Evolutionary conservation across 2,888 invertebrate species (phyloP).

Genomic region (Noctuana brunneofusca): DNA sequence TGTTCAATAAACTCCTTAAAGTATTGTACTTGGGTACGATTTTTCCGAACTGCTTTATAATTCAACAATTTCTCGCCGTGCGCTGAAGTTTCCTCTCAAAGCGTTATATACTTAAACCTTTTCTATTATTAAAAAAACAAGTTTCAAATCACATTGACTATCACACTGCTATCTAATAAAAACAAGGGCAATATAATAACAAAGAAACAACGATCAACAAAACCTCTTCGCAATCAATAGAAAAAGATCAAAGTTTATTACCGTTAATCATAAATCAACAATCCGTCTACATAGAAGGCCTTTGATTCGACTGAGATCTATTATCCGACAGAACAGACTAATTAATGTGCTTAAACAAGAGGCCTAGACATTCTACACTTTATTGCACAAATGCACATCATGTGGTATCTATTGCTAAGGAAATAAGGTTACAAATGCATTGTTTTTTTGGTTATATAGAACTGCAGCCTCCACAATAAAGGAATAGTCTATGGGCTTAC

Average conservation of each 20-base stretch:
- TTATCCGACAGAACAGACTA: slow-evolving; percentile 34
- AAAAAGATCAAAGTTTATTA: slow-evolving; percentile 33
- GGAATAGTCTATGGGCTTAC: slow-evolving; percentile 12
- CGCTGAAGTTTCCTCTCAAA: background rate
- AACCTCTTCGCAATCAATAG: slow-evolving; percentile 20
- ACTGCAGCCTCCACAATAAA: slow-evolving; percentile 16
- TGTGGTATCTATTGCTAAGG: slow-evolving; percentile 6
- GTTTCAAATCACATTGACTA: no score
- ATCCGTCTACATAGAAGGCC: slow-evolving; percentile 28
- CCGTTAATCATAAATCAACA: slow-evolving; percentile 33
- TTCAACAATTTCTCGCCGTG: background rate
- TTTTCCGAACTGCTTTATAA: background rate
- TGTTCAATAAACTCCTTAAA: background rate
- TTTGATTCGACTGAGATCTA: slow-evolving; percentile 34
- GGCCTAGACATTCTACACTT: slow-evolving; percentile 27
- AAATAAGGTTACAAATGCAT: slow-evolving; percentile 19
- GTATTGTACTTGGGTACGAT: background rate
- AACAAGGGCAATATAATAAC: background rate
- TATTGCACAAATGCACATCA: background rate
- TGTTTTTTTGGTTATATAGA: background rate
- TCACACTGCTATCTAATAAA: background rate
- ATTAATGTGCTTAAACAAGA: slow-evolving; percentile 33
- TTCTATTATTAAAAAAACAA: no score
- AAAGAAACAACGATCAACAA: slow-evolving; percentile 15
- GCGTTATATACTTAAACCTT: no score